Evolutionary conservation across 2,797 vertebrate genomes (phyloP).

Genomic region (Rhinella marina): DNA sequence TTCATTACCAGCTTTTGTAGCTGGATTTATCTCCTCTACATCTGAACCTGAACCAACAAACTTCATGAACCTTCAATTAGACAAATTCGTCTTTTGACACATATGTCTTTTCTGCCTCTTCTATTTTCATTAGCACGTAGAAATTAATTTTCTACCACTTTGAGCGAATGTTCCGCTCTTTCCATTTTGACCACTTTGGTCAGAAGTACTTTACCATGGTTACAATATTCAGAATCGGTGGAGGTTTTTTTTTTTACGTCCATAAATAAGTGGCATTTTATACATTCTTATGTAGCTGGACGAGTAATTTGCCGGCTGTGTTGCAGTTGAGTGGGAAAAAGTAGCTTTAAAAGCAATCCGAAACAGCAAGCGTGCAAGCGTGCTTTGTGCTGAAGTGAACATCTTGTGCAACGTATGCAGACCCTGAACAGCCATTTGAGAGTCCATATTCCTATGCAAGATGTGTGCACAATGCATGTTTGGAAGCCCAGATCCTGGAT

Average conservation of each 20-base stretch:
- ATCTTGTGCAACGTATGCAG: too few species aligned
- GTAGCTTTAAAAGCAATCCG: too few species aligned
- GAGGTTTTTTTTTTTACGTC: background rate
- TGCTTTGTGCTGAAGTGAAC: too few species aligned
- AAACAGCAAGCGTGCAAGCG: too few species aligned
- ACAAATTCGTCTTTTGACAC: conserved; percentile 12
- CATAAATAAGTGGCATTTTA: background rate
- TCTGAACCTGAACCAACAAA: background rate
- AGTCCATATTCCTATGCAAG: too few species aligned
- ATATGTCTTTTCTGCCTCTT: conserved; percentile 28
- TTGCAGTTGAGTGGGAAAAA: too few species aligned
- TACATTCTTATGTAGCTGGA: background rate
- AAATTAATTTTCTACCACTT: conserved; percentile 35
- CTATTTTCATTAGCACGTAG: conserved; percentile 36
- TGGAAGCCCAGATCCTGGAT: too few species aligned
- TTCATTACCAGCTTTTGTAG: background rate
- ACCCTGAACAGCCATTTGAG: too few species aligned
- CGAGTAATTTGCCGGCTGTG: too few species aligned
- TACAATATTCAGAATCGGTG: background rate
- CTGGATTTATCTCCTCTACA: background rate
- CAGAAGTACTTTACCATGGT: conserved; percentile 12
- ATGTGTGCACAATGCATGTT: too few species aligned
- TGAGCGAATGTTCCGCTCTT: conserved; percentile 5
- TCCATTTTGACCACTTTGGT: conserved; percentile 7
- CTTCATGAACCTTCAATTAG: conserved; percentile 23